phyloP scores from a whole-genome alignment of 2,797 vertebrate species.

The Mormyrus proboscirostris region DNA sequence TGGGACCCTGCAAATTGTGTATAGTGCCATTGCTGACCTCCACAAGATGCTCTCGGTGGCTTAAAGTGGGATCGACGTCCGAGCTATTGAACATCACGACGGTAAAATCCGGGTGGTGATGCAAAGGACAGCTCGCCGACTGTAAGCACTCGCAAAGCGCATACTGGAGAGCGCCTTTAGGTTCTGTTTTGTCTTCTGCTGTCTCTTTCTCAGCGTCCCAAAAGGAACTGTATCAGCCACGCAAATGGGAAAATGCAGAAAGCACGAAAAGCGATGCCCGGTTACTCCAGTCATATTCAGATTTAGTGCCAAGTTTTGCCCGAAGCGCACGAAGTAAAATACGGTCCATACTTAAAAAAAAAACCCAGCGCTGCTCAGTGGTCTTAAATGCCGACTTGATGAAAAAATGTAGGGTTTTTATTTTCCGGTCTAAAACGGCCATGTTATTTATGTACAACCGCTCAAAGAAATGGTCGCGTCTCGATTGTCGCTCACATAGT shows the following conservation, averaged over 20 bases:
- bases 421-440: background rate
- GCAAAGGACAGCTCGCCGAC: constrained; percentile 58
- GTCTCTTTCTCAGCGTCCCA: background rate
- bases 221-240: background rate
- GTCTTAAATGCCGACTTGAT: background rate
- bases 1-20: constrained; percentile 47
- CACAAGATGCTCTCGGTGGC: constrained; percentile 51
- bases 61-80: constrained; percentile 54
- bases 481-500: background rate
- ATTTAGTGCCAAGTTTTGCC: background rate
- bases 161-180: constrained; percentile 45
- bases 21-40: constrained; percentile 63
- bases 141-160: constrained; percentile 56
- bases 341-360: background rate
- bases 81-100: constrained; percentile 72
- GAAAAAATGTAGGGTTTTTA: background rate
- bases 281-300: background rate
- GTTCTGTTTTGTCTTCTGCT: background rate
- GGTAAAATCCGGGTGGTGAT: constrained; percentile 34
- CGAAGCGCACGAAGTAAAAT: background rate
- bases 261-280: background rate
- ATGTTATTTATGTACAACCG: background rate
- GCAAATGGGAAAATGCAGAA: background rate
- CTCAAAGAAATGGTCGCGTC: background rate
- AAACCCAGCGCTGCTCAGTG: background rate